These are phyloP conservation scores for Hyperopisus bebe DNA, from an alignment of 2,113 vertebrate genomes.

Conservation along the genomic window DNA sequence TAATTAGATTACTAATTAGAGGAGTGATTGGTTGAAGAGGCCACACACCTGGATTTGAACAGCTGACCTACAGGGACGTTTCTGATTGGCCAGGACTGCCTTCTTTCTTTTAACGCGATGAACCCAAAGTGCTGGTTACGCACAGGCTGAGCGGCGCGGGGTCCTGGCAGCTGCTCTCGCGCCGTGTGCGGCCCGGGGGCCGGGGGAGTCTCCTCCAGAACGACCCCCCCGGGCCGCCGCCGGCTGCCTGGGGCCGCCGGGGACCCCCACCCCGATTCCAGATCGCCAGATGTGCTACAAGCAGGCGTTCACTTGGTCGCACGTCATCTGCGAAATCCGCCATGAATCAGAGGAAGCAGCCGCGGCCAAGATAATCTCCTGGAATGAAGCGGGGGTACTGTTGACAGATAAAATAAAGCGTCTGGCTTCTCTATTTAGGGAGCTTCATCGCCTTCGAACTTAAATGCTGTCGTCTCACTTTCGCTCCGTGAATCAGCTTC, in stretches of 20 bases:
- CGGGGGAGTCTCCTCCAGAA: not conserved
- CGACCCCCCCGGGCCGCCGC: not conserved
- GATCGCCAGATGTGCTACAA: slow-evolving; percentile 13
- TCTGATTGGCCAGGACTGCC: not conserved
- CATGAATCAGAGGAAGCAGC: slow-evolving; percentile 10
- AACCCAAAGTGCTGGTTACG: not conserved
- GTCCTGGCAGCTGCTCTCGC: not conserved
- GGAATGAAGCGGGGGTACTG: not conserved
- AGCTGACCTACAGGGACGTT: no score
- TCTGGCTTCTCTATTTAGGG: not conserved
- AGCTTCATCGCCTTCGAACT: not conserved
- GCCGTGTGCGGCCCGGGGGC: not conserved
- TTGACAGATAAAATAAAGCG: slow-evolving; percentile 13
- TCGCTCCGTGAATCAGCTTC: not conserved
- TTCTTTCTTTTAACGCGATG: not conserved
- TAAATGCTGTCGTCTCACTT: not conserved
- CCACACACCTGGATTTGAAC: no score
- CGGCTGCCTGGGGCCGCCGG: not conserved
- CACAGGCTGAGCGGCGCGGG: not conserved
- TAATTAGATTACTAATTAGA: no score
- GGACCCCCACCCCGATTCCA: slow-evolving; percentile 3
- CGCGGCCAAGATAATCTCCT: slow-evolving; percentile 13
- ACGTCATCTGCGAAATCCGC: slow-evolving; percentile 12
- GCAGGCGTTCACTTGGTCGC: slow-evolving; percentile 11
- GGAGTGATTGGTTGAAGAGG: no score